Evolutionary conservation across 2,797 vertebrate genomes (phyloP).

Genomic region (Amblyraja radiata): DNA sequence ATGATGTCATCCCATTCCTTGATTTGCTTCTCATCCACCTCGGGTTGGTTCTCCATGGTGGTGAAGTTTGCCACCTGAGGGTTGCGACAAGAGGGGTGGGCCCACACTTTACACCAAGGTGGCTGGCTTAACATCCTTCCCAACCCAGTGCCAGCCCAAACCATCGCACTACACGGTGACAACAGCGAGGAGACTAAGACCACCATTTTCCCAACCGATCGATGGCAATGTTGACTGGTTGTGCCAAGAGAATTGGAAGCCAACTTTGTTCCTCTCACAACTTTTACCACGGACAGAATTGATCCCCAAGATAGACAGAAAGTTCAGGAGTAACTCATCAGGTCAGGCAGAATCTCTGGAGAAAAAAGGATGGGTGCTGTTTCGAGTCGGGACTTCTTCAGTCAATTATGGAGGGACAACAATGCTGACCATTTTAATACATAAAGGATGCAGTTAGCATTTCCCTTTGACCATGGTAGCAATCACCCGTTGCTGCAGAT

Average conservation of each 20-base stretch:
- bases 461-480: background rate
- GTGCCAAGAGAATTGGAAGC: background rate
- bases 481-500: background rate
- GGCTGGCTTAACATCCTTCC: too few species aligned
- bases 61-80: slow-evolving; percentile 92
- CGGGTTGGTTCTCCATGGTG: slow-evolving; percentile 79
- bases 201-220: background rate
- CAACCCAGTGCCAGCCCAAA: too few species aligned
- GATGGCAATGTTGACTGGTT: background rate
- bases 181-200: too few species aligned
- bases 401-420: too few species aligned
- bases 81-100: background rate
- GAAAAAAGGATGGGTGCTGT: too few species aligned
- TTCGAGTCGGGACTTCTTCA: too few species aligned
- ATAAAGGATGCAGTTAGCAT: too few species aligned
- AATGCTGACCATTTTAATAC: too few species aligned
- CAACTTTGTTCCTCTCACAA: background rate
- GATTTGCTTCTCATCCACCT: slow-evolving; percentile 66
- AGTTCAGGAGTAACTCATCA: too few species aligned
- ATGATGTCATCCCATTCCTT: slow-evolving; percentile 95
- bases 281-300: background rate
- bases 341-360: too few species aligned
- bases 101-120: background rate
- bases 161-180: too few species aligned
- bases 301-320: background rate